These are phyloP conservation scores for Sminthurides aquaticus DNA, from an alignment of 2,888 invertebrate species.

Conservation along the genomic window DNA sequence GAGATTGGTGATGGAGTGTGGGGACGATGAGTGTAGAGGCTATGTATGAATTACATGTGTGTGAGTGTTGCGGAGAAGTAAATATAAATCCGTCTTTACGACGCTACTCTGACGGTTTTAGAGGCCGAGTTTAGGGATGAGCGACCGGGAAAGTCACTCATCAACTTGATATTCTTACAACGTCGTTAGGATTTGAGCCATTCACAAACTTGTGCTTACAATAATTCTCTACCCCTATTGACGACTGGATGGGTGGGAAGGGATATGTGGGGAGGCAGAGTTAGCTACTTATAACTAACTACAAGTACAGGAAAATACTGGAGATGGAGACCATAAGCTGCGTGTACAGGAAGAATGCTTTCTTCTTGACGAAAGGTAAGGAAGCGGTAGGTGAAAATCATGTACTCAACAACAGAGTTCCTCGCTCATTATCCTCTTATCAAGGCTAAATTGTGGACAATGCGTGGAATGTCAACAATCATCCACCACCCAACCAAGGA, in stretches of 20 bases:
- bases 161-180: not conserved
- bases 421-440: conserved; percentile 19
- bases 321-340: not conserved
- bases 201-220: not conserved
- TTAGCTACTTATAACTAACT: not conserved
- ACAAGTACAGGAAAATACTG: not conserved
- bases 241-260: not conserved
- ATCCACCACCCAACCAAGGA: conserved; percentile 1
- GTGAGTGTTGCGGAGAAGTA: no score
- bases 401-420: not conserved
- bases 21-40: not conserved
- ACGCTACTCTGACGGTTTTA: conserved; percentile 13
- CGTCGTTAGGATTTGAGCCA: not conserved
- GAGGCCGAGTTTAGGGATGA: not conserved
- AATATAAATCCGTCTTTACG: conserved; percentile 21
- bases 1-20: not conserved
- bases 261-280: not conserved
- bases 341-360: not conserved
- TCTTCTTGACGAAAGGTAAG: no score
- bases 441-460: conserved; percentile 8
- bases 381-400: not conserved
- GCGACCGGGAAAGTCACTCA: not conserved
- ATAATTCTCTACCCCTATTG: not conserved
- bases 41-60: conserved; percentile 10
- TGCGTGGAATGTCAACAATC: conserved; percentile 11